Evolutionary conservation across 2,797 vertebrate genomes (phyloP), one percentile per base, ranked within the genome.

Genomic region (Zalophus californianus): DNA sequence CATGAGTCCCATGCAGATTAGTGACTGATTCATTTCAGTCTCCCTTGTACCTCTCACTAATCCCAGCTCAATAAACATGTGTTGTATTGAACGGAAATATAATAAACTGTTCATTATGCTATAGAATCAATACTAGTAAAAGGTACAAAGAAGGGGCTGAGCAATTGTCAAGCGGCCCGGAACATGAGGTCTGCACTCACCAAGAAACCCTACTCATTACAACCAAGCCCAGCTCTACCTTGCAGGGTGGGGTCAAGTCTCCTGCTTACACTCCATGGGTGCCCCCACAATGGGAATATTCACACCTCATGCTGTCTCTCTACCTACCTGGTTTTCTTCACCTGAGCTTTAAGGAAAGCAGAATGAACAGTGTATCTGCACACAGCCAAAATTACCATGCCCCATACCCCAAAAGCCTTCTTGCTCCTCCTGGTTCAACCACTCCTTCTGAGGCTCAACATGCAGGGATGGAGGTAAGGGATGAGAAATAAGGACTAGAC

Each of bases 41-140:
- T 21, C 32, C 15, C 44, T 79, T 35, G 14, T 15, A 85, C 35
- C 50, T 68, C 80, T 83, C 11, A 0, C 25, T 70, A 62, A 77
- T 44, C n/a, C 52, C 66, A 64, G 66, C 20, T 94, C 78, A 25
- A 72, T 84, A 79, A 90, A 64, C 52, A 56, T 27, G 44, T n/a
- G 60, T 73, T 86, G 5, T 13, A 56, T 1, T 54, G 83, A 41
- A 66, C 14, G 20, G 78, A 62, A 38, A 84, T 48, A 54, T 5
- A 72, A 84, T 58, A 54, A 93, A 62, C 27, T 11, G 1, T 58
- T n/a, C 9, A 29, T 35, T 41, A 1, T 8, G 4, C 25, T 6
- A 23, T 35, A 54, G 66, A 89, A 83, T 89, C 11, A 70, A 68
- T 6, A 44, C 29, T 23, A 7, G 35, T 54, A 50, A 97, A 70